These are phyloP conservation scores for Itoplectis maculator DNA, from an alignment of 2,888 invertebrate genomes.

Conservation along the genomic window DNA sequence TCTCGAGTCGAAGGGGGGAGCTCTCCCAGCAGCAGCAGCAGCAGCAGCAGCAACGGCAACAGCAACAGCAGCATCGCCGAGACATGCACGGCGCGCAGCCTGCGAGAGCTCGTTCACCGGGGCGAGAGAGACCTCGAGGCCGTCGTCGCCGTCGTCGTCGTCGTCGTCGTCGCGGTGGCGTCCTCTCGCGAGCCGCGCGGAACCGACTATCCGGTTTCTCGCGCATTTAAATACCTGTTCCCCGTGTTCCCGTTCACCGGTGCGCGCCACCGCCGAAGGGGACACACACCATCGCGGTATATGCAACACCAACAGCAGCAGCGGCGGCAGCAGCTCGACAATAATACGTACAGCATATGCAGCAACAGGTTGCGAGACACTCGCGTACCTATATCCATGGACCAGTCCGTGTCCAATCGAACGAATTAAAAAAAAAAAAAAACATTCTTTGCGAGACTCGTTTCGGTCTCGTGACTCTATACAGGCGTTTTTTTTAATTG, in stretches of 20 bases:
- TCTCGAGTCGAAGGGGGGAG: constrained; percentile 3
- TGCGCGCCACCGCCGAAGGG: constrained; percentile 51
- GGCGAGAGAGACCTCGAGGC: constrained; percentile 58
- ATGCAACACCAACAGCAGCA: constrained; percentile 10
- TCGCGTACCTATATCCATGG: neutral
- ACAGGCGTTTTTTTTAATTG: too few species aligned
- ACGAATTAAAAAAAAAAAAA: too few species aligned
- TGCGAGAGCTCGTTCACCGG: constrained; percentile 34
- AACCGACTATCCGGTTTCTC: constrained; percentile 77
- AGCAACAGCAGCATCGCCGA: constrained; percentile 22
- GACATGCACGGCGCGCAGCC: constrained; percentile 31
- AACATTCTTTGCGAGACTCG: neutral
- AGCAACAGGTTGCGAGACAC: constrained; percentile 62
- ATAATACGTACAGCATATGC: constrained; percentile 31
- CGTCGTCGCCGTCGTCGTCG: too few species aligned
- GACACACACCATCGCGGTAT: constrained; percentile 3
- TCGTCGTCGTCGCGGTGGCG: constrained; percentile 75
- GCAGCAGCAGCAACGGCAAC: constrained; percentile 20
- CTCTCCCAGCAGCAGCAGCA: neutral
- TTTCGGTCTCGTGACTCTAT: too few species aligned
- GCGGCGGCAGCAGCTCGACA: constrained; percentile 30
- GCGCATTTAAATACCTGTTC: constrained; percentile 80
- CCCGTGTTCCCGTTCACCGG: constrained; percentile 77
- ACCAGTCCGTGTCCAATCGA: neutral
- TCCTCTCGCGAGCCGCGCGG: constrained; percentile 77